phyloP scores from a whole-genome alignment of 2,797 vertebrate genomes.

The Cephalopachus bancanus region DNA sequence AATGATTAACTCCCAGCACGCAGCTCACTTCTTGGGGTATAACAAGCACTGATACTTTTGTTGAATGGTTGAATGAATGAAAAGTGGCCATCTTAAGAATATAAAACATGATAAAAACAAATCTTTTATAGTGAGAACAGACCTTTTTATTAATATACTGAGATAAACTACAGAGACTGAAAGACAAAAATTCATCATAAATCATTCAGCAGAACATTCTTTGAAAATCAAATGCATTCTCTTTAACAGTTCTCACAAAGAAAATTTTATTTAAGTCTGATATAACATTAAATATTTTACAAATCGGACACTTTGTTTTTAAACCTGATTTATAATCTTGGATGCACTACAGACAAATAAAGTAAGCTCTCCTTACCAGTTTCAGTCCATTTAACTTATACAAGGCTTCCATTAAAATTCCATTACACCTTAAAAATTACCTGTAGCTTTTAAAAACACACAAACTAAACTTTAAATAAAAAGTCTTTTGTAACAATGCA shows the following conservation, averaged over 20 bases:
- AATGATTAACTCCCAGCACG: not conserved
- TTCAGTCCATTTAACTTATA: constrained; percentile 73
- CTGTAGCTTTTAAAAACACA: constrained; percentile 74
- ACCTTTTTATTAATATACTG: constrained; percentile 82
- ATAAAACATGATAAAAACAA: constrained; percentile 60
- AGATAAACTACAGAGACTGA: constrained; percentile 81
- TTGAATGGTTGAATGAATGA: constrained; percentile 17
- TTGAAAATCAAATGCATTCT: constrained; percentile 81
- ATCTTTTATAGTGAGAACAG: constrained; percentile 77
- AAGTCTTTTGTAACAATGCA: constrained; percentile 62
- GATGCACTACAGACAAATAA: constrained; percentile 74
- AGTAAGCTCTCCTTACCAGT: constrained; percentile 69
- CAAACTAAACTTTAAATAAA: constrained; percentile 49
- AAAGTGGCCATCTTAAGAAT: constrained; percentile 26
- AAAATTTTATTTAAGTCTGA: constrained; percentile 87
- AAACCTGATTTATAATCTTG: constrained; percentile 80
- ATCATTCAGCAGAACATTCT: constrained; percentile 80
- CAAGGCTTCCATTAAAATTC: constrained; percentile 82
- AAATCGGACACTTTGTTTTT: constrained; percentile 83
- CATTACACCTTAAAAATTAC: constrained; percentile 75
- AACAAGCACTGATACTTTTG: not conserved
- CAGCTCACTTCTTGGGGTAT: not conserved
- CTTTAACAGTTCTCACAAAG: constrained; percentile 82
- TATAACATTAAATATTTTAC: constrained; percentile 86
- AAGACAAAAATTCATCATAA: constrained; percentile 80